Percentiles rank a stretch among this genome's conserved stretches.
Conservation (phyloP, 2,113 vertebrate species). For the Datnioides undecimradiatus region DNA sequence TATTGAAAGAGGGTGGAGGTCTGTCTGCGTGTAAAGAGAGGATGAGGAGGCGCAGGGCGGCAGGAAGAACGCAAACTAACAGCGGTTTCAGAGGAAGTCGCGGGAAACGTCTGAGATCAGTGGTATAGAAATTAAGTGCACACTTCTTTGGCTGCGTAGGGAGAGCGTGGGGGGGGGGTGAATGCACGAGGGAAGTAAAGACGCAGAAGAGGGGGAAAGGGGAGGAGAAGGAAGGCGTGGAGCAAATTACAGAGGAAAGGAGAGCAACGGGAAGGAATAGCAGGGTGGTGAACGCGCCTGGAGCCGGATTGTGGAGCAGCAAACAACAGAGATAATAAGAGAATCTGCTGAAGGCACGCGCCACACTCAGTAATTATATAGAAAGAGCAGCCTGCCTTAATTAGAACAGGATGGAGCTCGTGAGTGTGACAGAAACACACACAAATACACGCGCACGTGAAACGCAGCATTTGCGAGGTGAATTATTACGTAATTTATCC, state of each 20-base stretch:
- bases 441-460: slow-evolving; percentile 24
- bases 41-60: not conserved
- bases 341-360: slow-evolving; percentile 65
- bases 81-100: not conserved
- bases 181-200: slow-evolving; percentile 44
- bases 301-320: slow-evolving; percentile 55
- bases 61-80: not conserved
- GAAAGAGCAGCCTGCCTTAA: slow-evolving; percentile 71
- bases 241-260: slow-evolving; percentile 57
- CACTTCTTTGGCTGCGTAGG: slow-evolving; percentile 12
- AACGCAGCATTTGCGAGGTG: slow-evolving; percentile 48
- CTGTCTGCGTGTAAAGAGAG: no score
- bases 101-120: slow-evolving; percentile 27
- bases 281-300: slow-evolving; percentile 57
- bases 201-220: not conserved
- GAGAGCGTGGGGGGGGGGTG: slow-evolving; percentile 18
- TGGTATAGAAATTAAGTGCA: slow-evolving; percentile 38
- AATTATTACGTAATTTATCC: slow-evolving; percentile 66
- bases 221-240: slow-evolving; percentile 33
- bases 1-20: not conserved
- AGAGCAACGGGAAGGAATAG: slow-evolving; percentile 56
- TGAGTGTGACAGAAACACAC: slow-evolving; percentile 41
- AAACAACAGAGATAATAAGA: slow-evolving; percentile 73
- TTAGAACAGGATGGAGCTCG: slow-evolving; percentile 70
- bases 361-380: slow-evolving; percentile 66